Conservation (phyloP, 2,113 vertebrate genomes). For the Larimichthys polyactis region DNA sequence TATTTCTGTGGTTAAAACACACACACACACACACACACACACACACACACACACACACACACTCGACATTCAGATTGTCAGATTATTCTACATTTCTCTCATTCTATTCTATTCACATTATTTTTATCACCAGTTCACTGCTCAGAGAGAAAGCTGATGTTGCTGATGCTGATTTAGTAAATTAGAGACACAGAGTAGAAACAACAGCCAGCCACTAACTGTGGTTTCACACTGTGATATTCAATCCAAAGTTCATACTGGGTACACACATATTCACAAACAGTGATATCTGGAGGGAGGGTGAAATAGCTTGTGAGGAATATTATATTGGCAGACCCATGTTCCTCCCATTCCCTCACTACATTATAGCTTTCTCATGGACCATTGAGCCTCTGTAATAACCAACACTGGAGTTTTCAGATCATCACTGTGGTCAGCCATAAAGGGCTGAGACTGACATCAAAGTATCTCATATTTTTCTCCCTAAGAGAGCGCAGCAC, state of each 20-base stretch:
- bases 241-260: not conserved
- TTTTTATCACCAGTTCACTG: not conserved
- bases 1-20: not conserved
- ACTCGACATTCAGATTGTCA: too few relatives aligned
- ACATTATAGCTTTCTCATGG: slow-evolving; percentile 58
- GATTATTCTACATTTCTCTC: not conserved
- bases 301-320: slow-evolving; percentile 10
- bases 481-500: not conserved
- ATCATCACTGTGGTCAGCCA: slow-evolving; percentile 40
- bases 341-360: slow-evolving; percentile 46
- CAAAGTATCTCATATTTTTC: slow-evolving; percentile 4
- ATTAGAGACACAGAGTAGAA: slow-evolving; percentile 18
- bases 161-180: not conserved
- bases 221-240: not conserved
- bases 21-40: too few relatives aligned
- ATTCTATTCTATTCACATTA: too few relatives aligned
- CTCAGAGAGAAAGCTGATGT: slow-evolving; percentile 6
- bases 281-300: slow-evolving; percentile 4
- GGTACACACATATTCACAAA: not conserved
- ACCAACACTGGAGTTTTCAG: slow-evolving; percentile 46
- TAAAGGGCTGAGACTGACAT: slow-evolving; percentile 22
- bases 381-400: slow-evolving; percentile 59
- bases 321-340: slow-evolving; percentile 32
- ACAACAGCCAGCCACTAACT: not conserved
- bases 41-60: too few relatives aligned